phyloP scores from a whole-genome alignment of 2,888 invertebrate genomes.

The Tuta absoluta region DNA sequence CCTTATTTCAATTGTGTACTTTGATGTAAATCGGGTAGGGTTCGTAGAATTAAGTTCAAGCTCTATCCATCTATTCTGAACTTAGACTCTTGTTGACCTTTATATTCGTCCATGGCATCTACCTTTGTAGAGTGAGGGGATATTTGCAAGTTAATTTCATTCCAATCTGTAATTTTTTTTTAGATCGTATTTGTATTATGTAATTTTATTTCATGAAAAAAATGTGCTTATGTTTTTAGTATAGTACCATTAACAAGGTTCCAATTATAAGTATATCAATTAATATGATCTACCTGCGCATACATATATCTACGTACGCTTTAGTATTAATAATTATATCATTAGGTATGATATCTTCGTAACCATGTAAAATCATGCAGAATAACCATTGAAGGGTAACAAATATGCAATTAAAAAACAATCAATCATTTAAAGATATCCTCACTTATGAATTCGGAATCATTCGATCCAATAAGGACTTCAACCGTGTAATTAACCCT shows the following conservation, averaged over 20 bases:
- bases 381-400: not conserved
- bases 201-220: too few species aligned
- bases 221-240: too few species aligned
- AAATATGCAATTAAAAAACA: not conserved
- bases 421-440: not conserved
- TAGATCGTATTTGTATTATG: too few species aligned
- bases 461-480: not conserved
- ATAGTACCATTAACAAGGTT: too few species aligned
- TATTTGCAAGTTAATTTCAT: not conserved
- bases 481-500: constrained; percentile 3
- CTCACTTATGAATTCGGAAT: not conserved
- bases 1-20: not conserved
- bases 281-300: too few species aligned
- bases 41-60: too few species aligned
- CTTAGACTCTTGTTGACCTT: not conserved
- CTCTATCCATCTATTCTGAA: not conserved
- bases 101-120: not conserved
- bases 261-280: too few species aligned
- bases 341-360: too few species aligned
- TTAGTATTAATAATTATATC: too few species aligned
- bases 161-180: too few species aligned
- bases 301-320: too few species aligned
- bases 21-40: too few species aligned
- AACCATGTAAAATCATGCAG: not conserved
- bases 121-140: not conserved